Base-by-base conservation (phyloP, 1,140 invertebrate species). In the Anoplophora glabripennis region DNA sequence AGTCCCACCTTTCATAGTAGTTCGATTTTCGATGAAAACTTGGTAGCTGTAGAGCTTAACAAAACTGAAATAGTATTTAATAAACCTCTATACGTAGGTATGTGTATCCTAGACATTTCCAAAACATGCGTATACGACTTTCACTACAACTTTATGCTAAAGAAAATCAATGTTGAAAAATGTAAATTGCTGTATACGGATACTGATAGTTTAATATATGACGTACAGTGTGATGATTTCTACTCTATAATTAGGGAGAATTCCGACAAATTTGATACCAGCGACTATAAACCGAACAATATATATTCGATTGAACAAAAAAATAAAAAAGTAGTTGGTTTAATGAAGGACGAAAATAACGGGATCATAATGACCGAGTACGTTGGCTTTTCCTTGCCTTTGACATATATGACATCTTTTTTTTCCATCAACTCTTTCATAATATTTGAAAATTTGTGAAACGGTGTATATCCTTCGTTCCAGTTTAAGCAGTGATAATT, bases 171-270 rank as follows among this genome's bases (percentile, higher is more conserved):
- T 21, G 1, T 0, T 8, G 59, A 62, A 14, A 41, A 44, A 36
- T 44, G 42, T 1, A 66, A 72, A 53, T 52, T 78, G 18, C 48
- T 71, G 12, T 77, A 77, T 59, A 73, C 62, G 0, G 76, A 78
- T 63, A 78, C 77, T 0, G 74, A 77, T 65, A 69, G 63, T 51
- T 67, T 77, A 7, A 70, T 75, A 37, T 78, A 76, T 64, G 53
- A 74, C 17, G 7, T 47, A 4, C 2, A 2, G 1, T 47, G 9
- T 33, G 28, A 28, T 21, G 28, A 47, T 11, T 11, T 33, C 4
- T 47, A 47, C 10, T 1, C 12, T 8, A 28, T 28, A 4, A 8
- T 47, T 8, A 47, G 11, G 18, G 9, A 47, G 12, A 33, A 47
- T 14, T 18, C 2, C 17, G 0, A 17, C 5, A 1, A 14, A 40